phyloP scores from a whole-genome alignment of 53 echinoderm and acorn worm species.

The Echinometra lucunter region DNA sequence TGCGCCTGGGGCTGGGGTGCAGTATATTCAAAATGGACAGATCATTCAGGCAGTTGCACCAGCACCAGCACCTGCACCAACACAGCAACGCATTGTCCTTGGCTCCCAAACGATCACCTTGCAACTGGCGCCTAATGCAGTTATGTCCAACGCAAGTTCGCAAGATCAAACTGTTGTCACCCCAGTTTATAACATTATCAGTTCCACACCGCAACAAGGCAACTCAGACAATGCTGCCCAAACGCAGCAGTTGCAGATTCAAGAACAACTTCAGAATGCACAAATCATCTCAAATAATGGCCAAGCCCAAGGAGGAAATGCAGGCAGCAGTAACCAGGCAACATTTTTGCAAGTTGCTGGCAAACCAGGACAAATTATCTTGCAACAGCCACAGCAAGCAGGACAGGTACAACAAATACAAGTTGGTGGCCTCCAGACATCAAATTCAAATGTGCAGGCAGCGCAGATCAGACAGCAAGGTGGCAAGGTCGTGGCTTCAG shows the following conservation, averaged over 20 bases:
- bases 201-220: slow-evolving; percentile 47
- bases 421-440: slow-evolving; percentile 52
- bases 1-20: slow-evolving; percentile 32
- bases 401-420: slow-evolving; percentile 69
- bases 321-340: slow-evolving; percentile 48
- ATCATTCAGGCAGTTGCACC: slow-evolving; percentile 79
- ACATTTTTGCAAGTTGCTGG: slow-evolving; percentile 61
- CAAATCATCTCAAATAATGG: slow-evolving; percentile 54
- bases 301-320: background rate
- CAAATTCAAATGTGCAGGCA: slow-evolving; percentile 74
- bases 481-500: slow-evolving; percentile 57
- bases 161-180: slow-evolving; percentile 68
- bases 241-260: slow-evolving; percentile 61
- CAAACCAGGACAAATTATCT: slow-evolving; percentile 44
- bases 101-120: slow-evolving; percentile 83
- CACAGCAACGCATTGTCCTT: slow-evolving; percentile 66
- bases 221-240: slow-evolving; percentile 12
- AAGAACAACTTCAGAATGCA: slow-evolving; percentile 38
- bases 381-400: slow-evolving; percentile 68
- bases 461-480: slow-evolving; percentile 72
- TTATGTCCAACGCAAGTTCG: slow-evolving; percentile 54
- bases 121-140: slow-evolving; percentile 78
- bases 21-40: slow-evolving; percentile 82
- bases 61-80: slow-evolving; percentile 65
- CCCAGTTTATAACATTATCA: slow-evolving; percentile 70